Conservation (phyloP, 1,140 invertebrate genomes). For the Aphaenogaster rudis region DNA sequence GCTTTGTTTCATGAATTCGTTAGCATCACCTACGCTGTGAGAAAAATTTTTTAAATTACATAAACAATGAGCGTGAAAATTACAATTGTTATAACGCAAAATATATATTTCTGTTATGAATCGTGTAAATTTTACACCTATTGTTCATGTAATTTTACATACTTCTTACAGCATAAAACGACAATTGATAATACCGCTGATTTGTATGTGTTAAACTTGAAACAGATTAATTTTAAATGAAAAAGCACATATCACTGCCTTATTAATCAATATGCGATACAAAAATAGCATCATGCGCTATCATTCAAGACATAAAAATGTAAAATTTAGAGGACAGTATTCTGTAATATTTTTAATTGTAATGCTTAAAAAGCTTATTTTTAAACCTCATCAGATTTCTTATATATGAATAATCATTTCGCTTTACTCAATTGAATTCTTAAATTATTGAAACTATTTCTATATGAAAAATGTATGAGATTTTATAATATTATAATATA, state of each 20-base stretch:
- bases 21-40: too few species aligned
- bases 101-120: not conserved
- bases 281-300: not conserved
- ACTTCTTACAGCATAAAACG: not conserved
- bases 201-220: not conserved
- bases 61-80: not conserved
- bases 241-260: not conserved
- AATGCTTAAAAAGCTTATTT: not conserved
- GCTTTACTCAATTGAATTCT: not conserved
- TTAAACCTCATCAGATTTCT: not conserved
- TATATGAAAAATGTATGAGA: not conserved
- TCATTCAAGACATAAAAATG: not conserved
- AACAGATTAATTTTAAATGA: not conserved
- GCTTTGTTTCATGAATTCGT: not conserved
- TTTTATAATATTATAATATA: not conserved
- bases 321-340: not conserved
- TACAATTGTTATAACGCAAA: not conserved
- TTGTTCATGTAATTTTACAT: not conserved
- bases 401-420: not conserved
- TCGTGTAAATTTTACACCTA: not conserved
- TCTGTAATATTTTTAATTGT: not conserved
- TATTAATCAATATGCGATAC: not conserved
- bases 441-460: not conserved
- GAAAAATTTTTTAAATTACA: not conserved
- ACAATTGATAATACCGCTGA: not conserved